Base-by-base conservation (phyloP, 2,888 invertebrate genomes). In the Sepioteuthis lessoniana region DNA sequence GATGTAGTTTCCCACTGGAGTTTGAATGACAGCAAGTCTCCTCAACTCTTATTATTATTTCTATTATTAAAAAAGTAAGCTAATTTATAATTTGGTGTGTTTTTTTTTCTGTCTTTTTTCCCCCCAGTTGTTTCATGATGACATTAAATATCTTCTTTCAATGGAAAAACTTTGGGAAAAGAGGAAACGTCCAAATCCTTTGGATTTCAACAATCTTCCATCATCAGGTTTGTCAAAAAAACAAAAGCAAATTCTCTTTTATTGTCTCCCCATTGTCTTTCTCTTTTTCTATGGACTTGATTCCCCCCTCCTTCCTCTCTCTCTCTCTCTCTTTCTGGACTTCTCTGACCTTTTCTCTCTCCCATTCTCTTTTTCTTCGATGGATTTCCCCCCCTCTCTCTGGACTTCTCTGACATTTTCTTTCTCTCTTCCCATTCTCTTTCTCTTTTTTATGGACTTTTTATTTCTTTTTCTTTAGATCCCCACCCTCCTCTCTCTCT, bases 101-200 rank as follows among this genome's bases (percentile, higher is more conserved):
- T 60, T 60, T 31, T 76, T 76, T 76, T 76, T 76, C 3, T 55
- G 21, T 91, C 7, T 92, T 31, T 47, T 38, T 60, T 35, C 60
- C 91, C 95, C 96, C 37, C 95, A 97, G 97, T 98, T 99, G 94
- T 99, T 99, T 97, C 98, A 98, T 95, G 99, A 99, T 97, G 99
- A 99, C 97, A 99, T 99, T 94, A 98, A 98, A 94, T 99, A 99
- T 97, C 98, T 99, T 95, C 97, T 99, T 94, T 98, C 98, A 5
- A 99, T 99, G 99, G 98, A 98, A 95, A 98, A 99, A 97, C 97
- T 99, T 94, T 99, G 99, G 99, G 98, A 98, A 97, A 98, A 98
- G 94, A 98, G 99, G 50, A 95, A 96, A 92, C 98, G 98, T 0
- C 99, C 99, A 0, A 98, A 98, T 3, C 99, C 97, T n/a, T 93